Evolutionary conservation across 2,888 invertebrate genomes (phyloP), one percentile per base, ranked within the genome.

Genomic region (Pinctada fucata): DNA sequence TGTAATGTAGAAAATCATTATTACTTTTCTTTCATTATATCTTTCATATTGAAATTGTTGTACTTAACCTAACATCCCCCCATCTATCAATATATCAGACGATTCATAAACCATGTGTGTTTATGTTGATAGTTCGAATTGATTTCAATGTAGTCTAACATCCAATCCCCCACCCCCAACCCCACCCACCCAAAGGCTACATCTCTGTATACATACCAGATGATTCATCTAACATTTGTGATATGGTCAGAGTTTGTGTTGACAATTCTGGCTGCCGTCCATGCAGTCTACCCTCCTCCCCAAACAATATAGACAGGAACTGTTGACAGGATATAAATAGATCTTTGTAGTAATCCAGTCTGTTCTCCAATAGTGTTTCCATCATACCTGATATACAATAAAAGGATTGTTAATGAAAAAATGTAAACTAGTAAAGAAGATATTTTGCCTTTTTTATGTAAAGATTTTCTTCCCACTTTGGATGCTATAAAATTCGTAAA

Each of bases 251-350:
- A 4, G 71, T 72, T 52, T 80, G 79, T 3, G 79, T 74, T 3
- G 79, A 76, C 47, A 83, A 79, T 52, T 79, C 80, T 4, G 82
- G 58, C 48, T 79, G 78, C 69, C 83, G 81, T 50, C 78, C 76
- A 66, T 81, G 79, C 5, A 85, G 81, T 76, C 84, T 87, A 1
- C 86, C 87, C 76, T 88, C 88, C 73, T 88, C 88, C 79, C 83
- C 80, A 69, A 85, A 88, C 16, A 88, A 75, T 3, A 86, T 79
- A 58, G 87, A 85, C 72, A 89, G 80, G 72, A 88, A 90, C 65
- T 86, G 81, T 58, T 89, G 75, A 83, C 88, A 87, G 4, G 79
- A 67, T 4, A 83, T 73, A 72, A 84, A 86, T 73, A 87, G 71
- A 10, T 78, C 73, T 65, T 81, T 74, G 8, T 78, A 82, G 47